A percentile compares a stretch with the other conserved stretches of the same genome.
Evolutionary conservation across 2,888 invertebrate species (phyloP).

Genomic region (Drosophila tanythrix): DNA sequence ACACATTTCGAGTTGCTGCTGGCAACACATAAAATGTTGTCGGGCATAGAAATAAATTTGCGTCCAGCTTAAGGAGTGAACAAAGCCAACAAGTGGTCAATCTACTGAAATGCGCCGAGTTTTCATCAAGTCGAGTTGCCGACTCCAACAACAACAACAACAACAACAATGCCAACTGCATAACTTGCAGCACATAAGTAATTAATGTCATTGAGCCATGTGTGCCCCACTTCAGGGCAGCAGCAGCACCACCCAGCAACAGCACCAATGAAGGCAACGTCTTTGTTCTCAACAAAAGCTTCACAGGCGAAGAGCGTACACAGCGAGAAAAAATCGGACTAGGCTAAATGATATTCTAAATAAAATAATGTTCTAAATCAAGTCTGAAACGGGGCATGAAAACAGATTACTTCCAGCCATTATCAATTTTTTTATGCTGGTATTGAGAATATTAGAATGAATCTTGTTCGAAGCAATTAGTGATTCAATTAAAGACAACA

Average conservation of each 20-base stretch:
- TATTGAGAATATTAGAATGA: not conserved
- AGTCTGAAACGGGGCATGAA: not conserved
- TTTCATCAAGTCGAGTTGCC: slow-evolving; percentile 5
- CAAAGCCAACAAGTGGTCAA: slow-evolving; percentile 35
- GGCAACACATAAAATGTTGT: slow-evolving; percentile 3
- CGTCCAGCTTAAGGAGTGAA: slow-evolving; percentile 1
- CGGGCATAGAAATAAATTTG: slow-evolving; percentile 12
- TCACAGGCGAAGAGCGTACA: slow-evolving; percentile 1
- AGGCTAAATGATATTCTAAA: not conserved
- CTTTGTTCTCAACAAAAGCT: slow-evolving; percentile 32
- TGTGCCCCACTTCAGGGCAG: slow-evolving; percentile 53
- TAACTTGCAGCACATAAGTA: slow-evolving; percentile 17
- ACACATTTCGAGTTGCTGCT: slow-evolving; percentile 20
- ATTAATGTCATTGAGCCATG: slow-evolving; percentile 56
- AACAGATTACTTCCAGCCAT: not conserved
- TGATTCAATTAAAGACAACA: not conserved
- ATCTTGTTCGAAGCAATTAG: not conserved
- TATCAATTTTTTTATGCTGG: not conserved
- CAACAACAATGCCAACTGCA: not conserved
- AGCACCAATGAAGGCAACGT: slow-evolving; percentile 23
- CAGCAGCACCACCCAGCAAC: slow-evolving; percentile 3
- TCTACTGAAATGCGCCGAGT: slow-evolving; percentile 19
- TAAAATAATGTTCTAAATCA: not conserved
- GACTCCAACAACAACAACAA: not conserved
- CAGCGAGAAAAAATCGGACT: not conserved